Base-by-base conservation (phyloP, 1,140 invertebrate genomes). In the Theocolax elegans region DNA sequence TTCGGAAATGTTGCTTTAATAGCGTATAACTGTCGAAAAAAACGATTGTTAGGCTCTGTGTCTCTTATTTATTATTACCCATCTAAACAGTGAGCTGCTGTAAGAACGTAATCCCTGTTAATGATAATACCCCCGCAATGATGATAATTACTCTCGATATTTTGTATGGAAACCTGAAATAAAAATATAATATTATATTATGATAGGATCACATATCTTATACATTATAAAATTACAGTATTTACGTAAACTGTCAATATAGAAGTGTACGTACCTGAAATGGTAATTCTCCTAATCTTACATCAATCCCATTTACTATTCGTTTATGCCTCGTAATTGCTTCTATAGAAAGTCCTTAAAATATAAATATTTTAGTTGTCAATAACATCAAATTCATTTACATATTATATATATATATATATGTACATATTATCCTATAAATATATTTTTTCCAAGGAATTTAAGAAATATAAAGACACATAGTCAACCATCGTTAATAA, bases 101-200 rank as follows among this genome's bases (percentile, higher is more conserved):
- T 88, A 17, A 88, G 63, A 25, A 88, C 78, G 66, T 85, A 86
- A 31, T 74, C 60, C 49, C 77, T 64, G 58, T 81, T 86, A 72
- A 88, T 80, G 29, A 89, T 79, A 15, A 82, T 81, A 10, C 83
- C 87, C n/a, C 88, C 87, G 74, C 88, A 90, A 63, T 77, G 77
- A 23, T 77, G 74, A 21, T 53, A 44, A 21, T 29, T 17, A 1
- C 35, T 15, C 3, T 0, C 8, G 25, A 9, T 12, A 7, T 17
- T 2, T 71, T 78, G 75, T 0, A 80, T 67, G 3, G 77, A 74
- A 2, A 77, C 76, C 76, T 51, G 23, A 51, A 60, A 19, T 1
- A 46, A 42, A 21, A 53, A n/a, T 25, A 15, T n/a, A 21, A 21
- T n/a, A n/a, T n/a, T n/a, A n/a, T n/a, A n/a, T n/a, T n/a, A n/a